phyloP scores from a whole-genome alignment of 2,113 vertebrate genomes.

The Pluvialis apricaria region DNA sequence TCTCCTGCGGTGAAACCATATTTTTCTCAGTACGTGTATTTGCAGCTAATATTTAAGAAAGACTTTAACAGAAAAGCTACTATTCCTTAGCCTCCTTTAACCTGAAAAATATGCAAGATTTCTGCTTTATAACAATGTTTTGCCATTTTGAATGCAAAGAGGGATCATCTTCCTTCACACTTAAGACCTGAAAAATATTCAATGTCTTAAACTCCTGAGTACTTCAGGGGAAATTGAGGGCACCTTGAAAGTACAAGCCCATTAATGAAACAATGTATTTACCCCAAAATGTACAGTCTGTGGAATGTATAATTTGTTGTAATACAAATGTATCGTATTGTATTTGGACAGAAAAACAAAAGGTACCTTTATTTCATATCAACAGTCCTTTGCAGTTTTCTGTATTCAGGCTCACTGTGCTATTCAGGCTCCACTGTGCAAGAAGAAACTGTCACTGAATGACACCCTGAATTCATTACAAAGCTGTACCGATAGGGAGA shows the following conservation, averaged over 20 bases:
- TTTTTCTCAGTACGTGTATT: not conserved
- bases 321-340: not conserved
- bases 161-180: not conserved
- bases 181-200: not conserved
- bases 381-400: conserved; percentile 41
- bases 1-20: not conserved
- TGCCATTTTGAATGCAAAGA: not conserved
- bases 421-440: conserved; percentile 36
- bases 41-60: not conserved
- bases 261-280: not conserved
- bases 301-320: not conserved
- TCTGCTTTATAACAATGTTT: not conserved
- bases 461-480: conserved; percentile 53
- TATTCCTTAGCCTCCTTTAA: not conserved
- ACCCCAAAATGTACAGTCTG: not conserved
- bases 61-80: not conserved
- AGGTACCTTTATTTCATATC: conserved; percentile 47
- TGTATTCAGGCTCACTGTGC: conserved; percentile 11
- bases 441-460: conserved; percentile 42
- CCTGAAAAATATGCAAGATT: not conserved
- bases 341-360: conserved; percentile 52
- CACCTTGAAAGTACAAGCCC: not conserved
- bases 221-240: not conserved
- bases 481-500: conserved; percentile 51
- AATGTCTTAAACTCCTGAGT: not conserved